These are phyloP conservation scores for Anodontia alba DNA, from an alignment of 2,888 invertebrate genomes.

Conservation along the genomic window DNA sequence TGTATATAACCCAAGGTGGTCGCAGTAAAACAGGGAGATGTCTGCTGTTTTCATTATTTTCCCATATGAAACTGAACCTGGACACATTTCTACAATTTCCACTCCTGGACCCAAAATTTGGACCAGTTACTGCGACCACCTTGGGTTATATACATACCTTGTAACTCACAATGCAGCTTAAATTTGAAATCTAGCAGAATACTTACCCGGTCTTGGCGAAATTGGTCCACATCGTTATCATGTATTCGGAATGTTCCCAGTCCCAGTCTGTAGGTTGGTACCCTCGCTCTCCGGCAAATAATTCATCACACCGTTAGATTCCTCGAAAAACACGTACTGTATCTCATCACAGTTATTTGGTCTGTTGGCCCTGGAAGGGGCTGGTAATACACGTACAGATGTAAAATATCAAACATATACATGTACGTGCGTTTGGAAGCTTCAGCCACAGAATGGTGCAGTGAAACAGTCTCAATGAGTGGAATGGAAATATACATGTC, in stretches of 20 bases:
- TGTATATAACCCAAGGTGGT: no score
- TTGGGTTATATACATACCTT: no score
- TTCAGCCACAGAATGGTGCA: neutral
- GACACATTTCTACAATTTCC: no score
- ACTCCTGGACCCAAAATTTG: no score
- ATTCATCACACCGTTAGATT: neutral
- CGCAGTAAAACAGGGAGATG: no score
- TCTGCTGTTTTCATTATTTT: no score
- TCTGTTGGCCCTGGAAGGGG: neutral
- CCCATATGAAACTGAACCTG: no score
- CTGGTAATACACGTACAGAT: neutral
- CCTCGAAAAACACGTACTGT: neutral
- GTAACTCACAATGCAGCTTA: no score
- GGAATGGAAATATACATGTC: neutral
- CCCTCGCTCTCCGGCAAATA: neutral
- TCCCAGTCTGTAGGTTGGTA: neutral
- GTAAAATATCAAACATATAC: neutral
- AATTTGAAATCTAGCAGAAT: no score
- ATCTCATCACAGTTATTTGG: neutral
- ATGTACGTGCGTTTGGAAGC: neutral
- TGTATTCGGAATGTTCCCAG: neutral
- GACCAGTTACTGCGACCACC: no score
- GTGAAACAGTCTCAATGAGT: neutral
- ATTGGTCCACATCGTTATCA: neutral
- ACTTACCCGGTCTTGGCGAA: slow-evolving; percentile 5